Percentiles rank a stretch among this genome's conserved stretches.
These are phyloP conservation scores for Danio albolineatus DNA, from an alignment of 2,797 vertebrate species.

Conservation along the genomic window DNA sequence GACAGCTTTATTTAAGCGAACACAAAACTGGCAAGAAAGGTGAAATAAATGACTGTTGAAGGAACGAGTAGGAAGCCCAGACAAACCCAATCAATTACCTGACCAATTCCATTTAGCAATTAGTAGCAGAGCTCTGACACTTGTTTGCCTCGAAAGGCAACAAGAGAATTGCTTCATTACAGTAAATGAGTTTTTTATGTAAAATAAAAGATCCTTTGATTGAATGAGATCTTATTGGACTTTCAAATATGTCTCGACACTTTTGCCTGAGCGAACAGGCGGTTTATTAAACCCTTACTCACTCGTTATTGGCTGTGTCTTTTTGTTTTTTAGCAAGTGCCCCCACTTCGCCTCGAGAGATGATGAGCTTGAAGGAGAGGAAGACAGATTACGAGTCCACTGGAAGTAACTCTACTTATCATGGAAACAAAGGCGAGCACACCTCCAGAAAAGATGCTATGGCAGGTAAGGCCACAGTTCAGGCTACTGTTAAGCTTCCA, in stretches of 20 bases:
- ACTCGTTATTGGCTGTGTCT: conserved; percentile 30
- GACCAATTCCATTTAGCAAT: conserved; percentile 39
- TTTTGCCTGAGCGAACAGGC: background rate
- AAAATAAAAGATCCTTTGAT: conserved; percentile 23
- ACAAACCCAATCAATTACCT: conserved; percentile 37
- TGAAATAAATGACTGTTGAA: conserved; percentile 28
- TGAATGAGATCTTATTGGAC: conserved; percentile 28
- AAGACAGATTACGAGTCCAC: conserved; percentile 95
- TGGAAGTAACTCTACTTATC: conserved; percentile 91
- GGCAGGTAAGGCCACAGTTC: conserved; percentile 80
- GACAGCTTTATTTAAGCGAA: conserved; percentile 24
- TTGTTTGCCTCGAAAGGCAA: conserved; percentile 38
- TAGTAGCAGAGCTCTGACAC: conserved; percentile 23
- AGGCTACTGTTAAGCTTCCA: background rate
- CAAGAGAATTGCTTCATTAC: conserved; percentile 42
- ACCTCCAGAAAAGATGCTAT: conserved; percentile 95
- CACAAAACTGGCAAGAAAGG: conserved; percentile 37
- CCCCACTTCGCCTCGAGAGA: conserved; percentile 96
- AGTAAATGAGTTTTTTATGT: conserved; percentile 32
- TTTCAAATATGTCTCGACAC: conserved; percentile 1
- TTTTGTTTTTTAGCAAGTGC: conserved; percentile 85
- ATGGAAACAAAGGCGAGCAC: conserved; percentile 94
- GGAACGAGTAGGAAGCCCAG: conserved; percentile 15
- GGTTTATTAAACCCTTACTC: background rate
- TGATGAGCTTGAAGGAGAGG: conserved; percentile 96